A percentile compares a stretch with the other conserved stretches of the same genome.
Evolutionary conservation across 2,797 vertebrate genomes (phyloP).

Genomic region (Alfaro cultratus): DNA sequence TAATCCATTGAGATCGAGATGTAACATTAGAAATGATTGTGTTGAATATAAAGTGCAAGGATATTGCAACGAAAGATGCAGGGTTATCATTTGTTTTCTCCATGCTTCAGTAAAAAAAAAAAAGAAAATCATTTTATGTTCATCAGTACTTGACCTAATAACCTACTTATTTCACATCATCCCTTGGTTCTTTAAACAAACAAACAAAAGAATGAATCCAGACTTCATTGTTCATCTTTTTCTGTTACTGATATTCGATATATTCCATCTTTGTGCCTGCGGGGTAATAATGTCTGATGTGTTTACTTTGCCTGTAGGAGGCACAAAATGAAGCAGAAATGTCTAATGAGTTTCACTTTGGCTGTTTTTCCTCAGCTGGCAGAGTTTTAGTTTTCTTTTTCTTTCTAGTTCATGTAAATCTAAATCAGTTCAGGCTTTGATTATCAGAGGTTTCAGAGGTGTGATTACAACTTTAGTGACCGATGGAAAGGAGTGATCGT

Average conservation of each 20-base stretch:
- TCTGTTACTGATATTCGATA: background rate
- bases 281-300: background rate
- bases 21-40: background rate
- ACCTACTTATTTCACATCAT: background rate
- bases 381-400: too few species aligned
- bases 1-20: background rate
- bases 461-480: background rate
- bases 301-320: background rate
- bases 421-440: slow-evolving; percentile 3
- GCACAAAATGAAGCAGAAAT: background rate
- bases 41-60: background rate
- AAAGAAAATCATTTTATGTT: background rate
- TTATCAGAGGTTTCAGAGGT: background rate
- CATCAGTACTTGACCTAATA: background rate
- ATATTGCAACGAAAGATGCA: background rate
- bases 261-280: background rate
- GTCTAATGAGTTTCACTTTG: slow-evolving; percentile 14
- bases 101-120: background rate
- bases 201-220: background rate
- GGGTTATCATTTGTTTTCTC: background rate
- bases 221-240: background rate
- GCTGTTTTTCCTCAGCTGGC: background rate
- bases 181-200: background rate
- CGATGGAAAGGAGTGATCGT: background rate
- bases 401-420: background rate